Evolutionary conservation across 2,113 vertebrate species (phyloP).

Genomic region (Oreotragus oreotragus): DNA sequence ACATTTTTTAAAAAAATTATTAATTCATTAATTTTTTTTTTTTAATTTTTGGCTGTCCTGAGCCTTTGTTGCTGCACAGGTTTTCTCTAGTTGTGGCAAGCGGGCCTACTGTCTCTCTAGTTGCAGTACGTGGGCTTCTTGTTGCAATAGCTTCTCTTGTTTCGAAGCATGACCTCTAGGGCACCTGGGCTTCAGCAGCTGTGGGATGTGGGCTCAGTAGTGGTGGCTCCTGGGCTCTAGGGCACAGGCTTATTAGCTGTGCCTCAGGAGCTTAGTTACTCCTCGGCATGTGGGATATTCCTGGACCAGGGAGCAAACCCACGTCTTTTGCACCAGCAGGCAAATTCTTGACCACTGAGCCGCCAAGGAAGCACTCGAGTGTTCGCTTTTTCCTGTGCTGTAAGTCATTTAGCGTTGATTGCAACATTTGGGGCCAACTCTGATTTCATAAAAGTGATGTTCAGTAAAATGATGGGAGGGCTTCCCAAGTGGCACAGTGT

Average conservation of each 20-base stretch:
- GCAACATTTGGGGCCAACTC: neutral
- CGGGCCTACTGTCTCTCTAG: neutral
- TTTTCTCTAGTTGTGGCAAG: neutral
- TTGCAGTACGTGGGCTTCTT: neutral
- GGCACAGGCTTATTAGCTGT: neutral
- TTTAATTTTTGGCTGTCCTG: neutral
- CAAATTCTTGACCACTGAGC: neutral
- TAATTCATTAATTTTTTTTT: too few species aligned
- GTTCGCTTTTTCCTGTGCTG: neutral
- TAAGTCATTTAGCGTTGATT: neutral
- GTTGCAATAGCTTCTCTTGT: neutral
- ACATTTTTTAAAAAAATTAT: neutral
- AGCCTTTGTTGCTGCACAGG: neutral
- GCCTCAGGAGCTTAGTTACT: neutral
- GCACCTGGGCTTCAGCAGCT: neutral
- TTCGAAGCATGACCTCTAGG: neutral
- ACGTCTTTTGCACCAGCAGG: neutral
- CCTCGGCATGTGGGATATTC: neutral
- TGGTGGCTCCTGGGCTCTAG: neutral
- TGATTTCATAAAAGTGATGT: neutral
- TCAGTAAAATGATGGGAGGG: neutral
- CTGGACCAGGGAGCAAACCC: neutral
- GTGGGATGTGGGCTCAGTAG: neutral
- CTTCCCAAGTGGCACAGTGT: neutral
- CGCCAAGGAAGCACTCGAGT: neutral